Conservation (phyloP, 1,140 invertebrate genomes). For the Drosophila cardini region DNA sequence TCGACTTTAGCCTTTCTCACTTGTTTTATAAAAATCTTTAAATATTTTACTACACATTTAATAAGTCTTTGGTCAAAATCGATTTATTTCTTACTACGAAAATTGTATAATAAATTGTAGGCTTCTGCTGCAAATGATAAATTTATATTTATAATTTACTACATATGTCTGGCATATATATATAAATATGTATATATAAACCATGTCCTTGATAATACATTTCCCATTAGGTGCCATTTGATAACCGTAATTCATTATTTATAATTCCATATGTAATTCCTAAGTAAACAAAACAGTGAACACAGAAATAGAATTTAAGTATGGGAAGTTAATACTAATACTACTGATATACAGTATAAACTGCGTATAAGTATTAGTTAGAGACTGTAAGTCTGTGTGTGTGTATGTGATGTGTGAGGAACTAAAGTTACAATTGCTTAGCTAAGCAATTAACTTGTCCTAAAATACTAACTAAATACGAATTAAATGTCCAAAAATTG, state of each 20-base stretch:
- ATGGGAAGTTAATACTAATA: not conserved
- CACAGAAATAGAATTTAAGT: slow-evolving; percentile 10
- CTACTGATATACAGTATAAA: not conserved
- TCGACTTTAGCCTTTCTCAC: no score
- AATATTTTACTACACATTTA: no score
- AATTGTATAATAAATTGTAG: not conserved
- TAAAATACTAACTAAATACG: slow-evolving; percentile 4
- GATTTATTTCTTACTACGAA: no score
- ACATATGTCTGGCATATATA: slow-evolving; percentile 14
- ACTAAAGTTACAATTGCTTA: slow-evolving; percentile 17
- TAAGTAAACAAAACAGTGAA: slow-evolving; percentile 23
- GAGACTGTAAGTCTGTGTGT: slow-evolving; percentile 1
- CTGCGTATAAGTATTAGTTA: no score
- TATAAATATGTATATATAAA: slow-evolving; percentile 6
- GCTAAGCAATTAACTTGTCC: slow-evolving; percentile 30
- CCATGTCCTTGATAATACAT: slow-evolving; percentile 22
- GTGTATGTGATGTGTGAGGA: slow-evolving; percentile 9
- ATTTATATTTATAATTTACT: slow-evolving; percentile 1
- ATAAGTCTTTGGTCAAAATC: no score
- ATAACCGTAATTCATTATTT: slow-evolving; percentile 39
- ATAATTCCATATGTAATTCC: slow-evolving; percentile 32
- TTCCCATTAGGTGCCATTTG: slow-evolving; percentile 15
- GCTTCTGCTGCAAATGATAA: slow-evolving; percentile 24
- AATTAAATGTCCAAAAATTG: no score
- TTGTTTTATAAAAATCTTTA: no score